Evolutionary conservation across 2,888 invertebrate genomes (phyloP), one percentile per base, ranked within the genome.

Genomic region (Buathra laborator): DNA sequence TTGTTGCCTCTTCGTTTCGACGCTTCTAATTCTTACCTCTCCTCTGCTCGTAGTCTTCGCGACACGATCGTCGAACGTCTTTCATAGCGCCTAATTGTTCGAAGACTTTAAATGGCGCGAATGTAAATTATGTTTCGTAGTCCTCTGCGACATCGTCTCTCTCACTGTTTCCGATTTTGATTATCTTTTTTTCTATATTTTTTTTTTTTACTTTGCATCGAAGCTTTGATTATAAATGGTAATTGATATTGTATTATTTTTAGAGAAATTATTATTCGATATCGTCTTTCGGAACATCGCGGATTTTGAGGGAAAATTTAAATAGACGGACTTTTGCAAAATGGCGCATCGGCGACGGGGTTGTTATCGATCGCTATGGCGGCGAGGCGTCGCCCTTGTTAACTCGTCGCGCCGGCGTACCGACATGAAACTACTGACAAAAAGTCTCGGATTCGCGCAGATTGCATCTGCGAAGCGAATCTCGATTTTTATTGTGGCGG

Each of bases 281-380:
- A 24, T 56, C 3, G 10, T 19, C 12, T 56, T 9, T 6, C 24
- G 24, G 37, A 37, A 37, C 1, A 37, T 7, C 14, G 24, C 5
- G n/a, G 32, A 14, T 29, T 29, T 32, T 32, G 2, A 43, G 14
- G 37, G 14, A 2, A 56, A 68, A 48, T 68, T 43, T 68, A 9
- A 43, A 59, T 56, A 78, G 51, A 66, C 53, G 56, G 74, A 70
- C 77, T 48, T 72, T 66, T 81, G 72, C 88, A 92, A 91, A 92
- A 94, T 94, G 94, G 93, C 93, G 91, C 88, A 86, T 72, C 75
- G 79, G 81, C 85, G 87, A 83, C 88, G 85, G 80, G 46, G n/a
- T 62, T 81, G 51, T 68, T 92, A 93, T 93, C 88, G 93, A 93
- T 93, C 92, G 92, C 91, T 87, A 93, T 93, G 92, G 92, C 91